phyloP scores from a whole-genome alignment of 2,888 invertebrate species.

The Tenodera sinensis region DNA sequence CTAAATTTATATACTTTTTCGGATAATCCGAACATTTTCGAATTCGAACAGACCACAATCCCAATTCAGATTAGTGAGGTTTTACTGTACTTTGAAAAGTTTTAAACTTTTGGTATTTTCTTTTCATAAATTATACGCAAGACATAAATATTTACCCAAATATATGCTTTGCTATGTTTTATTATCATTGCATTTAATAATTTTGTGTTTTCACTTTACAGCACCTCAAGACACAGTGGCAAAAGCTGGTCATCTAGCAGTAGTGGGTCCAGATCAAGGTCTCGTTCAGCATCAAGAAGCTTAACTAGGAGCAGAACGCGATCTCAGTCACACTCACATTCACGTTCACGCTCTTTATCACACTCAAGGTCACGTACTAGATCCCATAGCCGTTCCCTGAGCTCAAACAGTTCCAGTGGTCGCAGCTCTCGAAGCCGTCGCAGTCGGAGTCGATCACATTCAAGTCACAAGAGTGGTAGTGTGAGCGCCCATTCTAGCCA shows the following conservation, averaged over 20 bases:
- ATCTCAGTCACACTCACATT: constrained; percentile 42
- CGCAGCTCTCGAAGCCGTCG: constrained; percentile 42
- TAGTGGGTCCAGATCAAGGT: constrained; percentile 34
- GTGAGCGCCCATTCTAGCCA: constrained; percentile 37
- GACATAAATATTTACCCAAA: background rate
- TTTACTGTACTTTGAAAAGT: background rate
- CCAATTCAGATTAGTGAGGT: too few species aligned
- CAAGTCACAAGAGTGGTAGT: constrained; percentile 51
- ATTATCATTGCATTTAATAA: background rate
- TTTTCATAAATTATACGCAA: background rate
- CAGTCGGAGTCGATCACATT: constrained; percentile 38
- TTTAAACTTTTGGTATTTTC: background rate
- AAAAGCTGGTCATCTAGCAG: constrained; percentile 30
- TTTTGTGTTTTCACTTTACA: background rate
- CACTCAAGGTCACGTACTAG: constrained; percentile 14
- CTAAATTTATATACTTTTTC: too few species aligned
- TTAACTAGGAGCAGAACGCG: constrained; percentile 35
- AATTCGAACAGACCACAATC: too few species aligned
- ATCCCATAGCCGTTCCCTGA: constrained; percentile 41
- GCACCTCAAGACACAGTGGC: constrained; percentile 27
- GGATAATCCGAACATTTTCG: too few species aligned
- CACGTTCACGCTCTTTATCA: constrained; percentile 42
- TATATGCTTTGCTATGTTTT: background rate
- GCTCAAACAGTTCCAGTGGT: constrained; percentile 41
- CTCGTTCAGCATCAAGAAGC: constrained; percentile 37